Base-by-base conservation (phyloP, 2,888 invertebrate genomes). In the Oligia fasciuncula region DNA sequence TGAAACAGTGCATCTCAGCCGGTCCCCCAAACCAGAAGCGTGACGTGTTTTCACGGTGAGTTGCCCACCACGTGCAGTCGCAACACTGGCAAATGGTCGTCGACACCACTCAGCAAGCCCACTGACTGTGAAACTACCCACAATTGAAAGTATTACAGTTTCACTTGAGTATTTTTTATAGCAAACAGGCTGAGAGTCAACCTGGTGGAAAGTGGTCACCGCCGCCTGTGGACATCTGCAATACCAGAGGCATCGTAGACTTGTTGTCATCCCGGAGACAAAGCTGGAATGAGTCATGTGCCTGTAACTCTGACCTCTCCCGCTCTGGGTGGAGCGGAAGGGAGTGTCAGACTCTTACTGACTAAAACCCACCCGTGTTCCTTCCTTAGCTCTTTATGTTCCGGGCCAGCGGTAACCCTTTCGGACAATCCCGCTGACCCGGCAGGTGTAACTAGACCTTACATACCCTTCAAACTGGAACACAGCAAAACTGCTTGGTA, bases 131-230 rank as follows among this genome's bases (percentile, higher is more conserved):
- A 82, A 84, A 84, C 79, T 29, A 73, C 46, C 4, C 5, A 70
- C 81, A 79, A 84, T 82, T 82, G 84, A 84, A 84, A 84, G 84
- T 84, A 66, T 40, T 83, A 43, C 2, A 29, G 23, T 79, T 73
- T 65, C 40, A 73, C 73, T 81, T 23, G 23, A 40, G n/a, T 80
- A 80, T 76, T 62, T 76, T 46, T 35, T n/a, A 2, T 62, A 11
- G 60, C 1, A 40, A 17, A 17, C 5, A 6, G n/a, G 17, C 9
- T 0, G 23, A 23, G 14, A 14, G 23, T 4, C 13, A 8, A 19
- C 1, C 23, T 23, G 35, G 14, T 4, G 49, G 29, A 9, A 9
- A 43, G 1, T n/a, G 9, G 4, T n/a, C n/a, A 49, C 19, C 11
- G 11, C 0, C 2, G 49, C 6, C 6, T 49, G 6, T 19, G 13